phyloP scores from a whole-genome alignment of 2,797 vertebrate species.

The Vultur gryphus region DNA sequence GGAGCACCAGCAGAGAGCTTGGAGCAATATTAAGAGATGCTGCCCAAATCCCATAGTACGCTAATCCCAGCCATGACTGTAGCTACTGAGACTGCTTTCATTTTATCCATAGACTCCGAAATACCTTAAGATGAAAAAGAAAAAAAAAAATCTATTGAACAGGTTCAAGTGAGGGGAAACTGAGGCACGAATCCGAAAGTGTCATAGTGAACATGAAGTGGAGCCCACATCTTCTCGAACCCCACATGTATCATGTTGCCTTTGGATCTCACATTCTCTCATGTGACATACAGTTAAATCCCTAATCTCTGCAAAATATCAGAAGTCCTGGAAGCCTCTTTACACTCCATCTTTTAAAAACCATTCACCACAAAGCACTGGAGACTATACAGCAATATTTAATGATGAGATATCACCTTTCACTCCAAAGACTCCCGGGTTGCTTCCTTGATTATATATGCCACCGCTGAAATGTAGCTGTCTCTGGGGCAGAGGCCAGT shows the following conservation, averaged over 20 bases:
- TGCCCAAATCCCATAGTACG: neutral
- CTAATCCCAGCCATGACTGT: neutral
- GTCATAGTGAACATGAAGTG: neutral
- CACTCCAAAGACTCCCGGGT: neutral
- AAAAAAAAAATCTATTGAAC: neutral
- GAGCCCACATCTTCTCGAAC: neutral
- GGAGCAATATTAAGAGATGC: neutral
- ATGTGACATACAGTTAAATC: neutral
- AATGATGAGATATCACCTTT: neutral
- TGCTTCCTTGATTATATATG: neutral
- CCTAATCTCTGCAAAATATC: neutral
- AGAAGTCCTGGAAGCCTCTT: neutral
- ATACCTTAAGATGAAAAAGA: neutral
- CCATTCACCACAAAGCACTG: neutral
- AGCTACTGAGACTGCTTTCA: neutral
- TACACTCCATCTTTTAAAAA: neutral
- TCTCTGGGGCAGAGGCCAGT: neutral
- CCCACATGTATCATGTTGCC: rapidly evolving
- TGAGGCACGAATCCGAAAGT: neutral
- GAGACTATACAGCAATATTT: neutral
- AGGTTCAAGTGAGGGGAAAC: neutral
- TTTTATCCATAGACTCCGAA: neutral
- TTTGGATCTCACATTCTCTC: neutral
- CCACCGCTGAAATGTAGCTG: neutral
- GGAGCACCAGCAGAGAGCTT: neutral